These are phyloP conservation scores for Meandrusa payeni DNA, from an alignment of 2,888 invertebrate species.

Conservation along the genomic window DNA sequence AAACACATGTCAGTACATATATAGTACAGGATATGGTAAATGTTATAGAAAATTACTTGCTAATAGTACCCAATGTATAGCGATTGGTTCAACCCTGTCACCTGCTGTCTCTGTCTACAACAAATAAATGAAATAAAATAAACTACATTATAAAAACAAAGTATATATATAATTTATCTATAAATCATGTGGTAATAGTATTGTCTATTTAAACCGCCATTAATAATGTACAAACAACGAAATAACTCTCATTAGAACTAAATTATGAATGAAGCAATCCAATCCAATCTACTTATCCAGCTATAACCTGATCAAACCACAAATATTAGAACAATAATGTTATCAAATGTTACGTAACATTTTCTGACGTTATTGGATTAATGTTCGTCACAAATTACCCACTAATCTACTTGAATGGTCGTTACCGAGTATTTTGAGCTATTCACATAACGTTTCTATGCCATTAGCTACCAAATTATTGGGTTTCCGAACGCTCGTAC, in stretches of 20 bases:
- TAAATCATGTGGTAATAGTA: conserved; percentile 12
- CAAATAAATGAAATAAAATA: no score
- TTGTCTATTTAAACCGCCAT: conserved; percentile 11
- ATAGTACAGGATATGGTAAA: no score
- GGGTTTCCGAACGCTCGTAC: background rate
- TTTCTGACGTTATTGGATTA: conserved; percentile 57
- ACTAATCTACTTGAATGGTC: conserved; percentile 48
- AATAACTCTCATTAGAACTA: conserved; percentile 14
- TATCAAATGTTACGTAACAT: conserved; percentile 32
- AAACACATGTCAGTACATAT: no score
- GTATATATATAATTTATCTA: no score
- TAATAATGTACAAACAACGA: conserved; percentile 24
- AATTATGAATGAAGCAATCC: conserved; percentile 49
- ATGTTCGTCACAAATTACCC: conserved; percentile 60
- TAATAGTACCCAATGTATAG: no score
- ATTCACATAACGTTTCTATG: background rate
- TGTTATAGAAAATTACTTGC: no score
- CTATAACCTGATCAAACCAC: conserved; percentile 38
- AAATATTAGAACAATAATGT: conserved; percentile 34
- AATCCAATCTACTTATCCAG: conserved; percentile 40
- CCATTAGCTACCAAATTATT: conserved; percentile 12
- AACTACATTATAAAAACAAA: no score
- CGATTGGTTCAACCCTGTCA: no score
- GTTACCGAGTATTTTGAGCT: conserved; percentile 37
- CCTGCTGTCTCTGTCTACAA: no score